A percentile compares a stretch with the other conserved stretches of the same genome.
These are phyloP conservation scores for Eulemur coronatus DNA, from an alignment of 2,797 vertebrate genomes.

Conservation along the genomic window DNA sequence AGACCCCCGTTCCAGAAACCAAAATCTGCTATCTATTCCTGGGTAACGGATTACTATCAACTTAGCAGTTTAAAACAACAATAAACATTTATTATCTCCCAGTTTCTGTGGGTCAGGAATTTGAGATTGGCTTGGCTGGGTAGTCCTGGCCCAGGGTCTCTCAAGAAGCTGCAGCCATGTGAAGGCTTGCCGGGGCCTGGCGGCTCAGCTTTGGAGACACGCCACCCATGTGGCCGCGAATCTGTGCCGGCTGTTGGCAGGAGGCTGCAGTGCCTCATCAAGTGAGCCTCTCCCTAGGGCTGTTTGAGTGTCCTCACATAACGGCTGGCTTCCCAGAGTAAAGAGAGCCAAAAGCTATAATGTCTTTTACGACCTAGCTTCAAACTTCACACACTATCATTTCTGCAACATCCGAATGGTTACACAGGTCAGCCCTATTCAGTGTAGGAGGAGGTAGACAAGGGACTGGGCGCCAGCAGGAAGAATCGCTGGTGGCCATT, in stretches of 20 bases:
- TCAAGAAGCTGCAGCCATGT: background rate
- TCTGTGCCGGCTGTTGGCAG: background rate
- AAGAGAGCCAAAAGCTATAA: background rate
- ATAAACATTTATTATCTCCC: background rate
- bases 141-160: background rate
- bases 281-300: background rate
- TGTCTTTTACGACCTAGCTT: background rate
- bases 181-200: background rate
- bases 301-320: background rate
- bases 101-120: background rate
- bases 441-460: background rate
- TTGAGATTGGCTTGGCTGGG: background rate
- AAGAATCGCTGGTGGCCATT: background rate
- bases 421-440: background rate
- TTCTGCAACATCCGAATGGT: background rate
- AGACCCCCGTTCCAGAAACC: background rate
- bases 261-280: background rate
- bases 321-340: background rate
- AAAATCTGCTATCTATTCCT: slow-evolving; percentile 18
- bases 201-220: background rate
- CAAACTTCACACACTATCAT: background rate
- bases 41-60: slow-evolving; percentile 37
- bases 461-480: background rate
- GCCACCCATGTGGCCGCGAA: background rate
- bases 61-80: background rate